These are phyloP conservation scores for Synanthedon myopaeformis DNA, from an alignment of 2,888 invertebrate genomes.

Conservation along the genomic window DNA sequence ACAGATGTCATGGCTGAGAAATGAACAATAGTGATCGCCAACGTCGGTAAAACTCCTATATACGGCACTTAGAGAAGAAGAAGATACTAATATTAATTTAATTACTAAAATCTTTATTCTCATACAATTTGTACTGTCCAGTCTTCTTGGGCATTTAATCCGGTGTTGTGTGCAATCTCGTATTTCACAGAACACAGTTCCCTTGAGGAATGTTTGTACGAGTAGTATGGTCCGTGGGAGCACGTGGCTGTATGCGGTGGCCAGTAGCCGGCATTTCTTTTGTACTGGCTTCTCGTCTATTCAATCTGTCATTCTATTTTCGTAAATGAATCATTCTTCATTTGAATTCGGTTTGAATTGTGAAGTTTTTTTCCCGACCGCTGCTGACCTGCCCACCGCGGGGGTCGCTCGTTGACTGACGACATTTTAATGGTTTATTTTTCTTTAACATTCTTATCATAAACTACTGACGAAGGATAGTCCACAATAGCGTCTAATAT, in stretches of 20 bases:
- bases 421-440: constrained; percentile 68
- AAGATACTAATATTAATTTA: too few relatives aligned
- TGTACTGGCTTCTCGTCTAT: constrained; percentile 47
- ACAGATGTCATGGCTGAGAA: too few relatives aligned
- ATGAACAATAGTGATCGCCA: too few relatives aligned
- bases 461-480: constrained; percentile 42
- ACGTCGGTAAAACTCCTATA: too few relatives aligned
- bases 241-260: constrained; percentile 48
- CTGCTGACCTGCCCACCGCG: constrained; percentile 64
- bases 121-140: too few relatives aligned
- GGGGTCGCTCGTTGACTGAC: constrained; percentile 62
- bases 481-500: too few relatives aligned
- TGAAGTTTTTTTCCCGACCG: constrained; percentile 51
- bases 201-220: not conserved
- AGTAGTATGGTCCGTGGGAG: constrained; percentile 28
- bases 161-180: not conserved
- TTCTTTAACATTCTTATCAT: constrained; percentile 65
- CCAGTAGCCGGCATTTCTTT: constrained; percentile 49
- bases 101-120: too few relatives aligned
- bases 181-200: not conserved
- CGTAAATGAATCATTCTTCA: constrained; percentile 68
- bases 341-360: constrained; percentile 57
- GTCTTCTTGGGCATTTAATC: too few relatives aligned
- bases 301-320: constrained; percentile 69
- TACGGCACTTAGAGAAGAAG: too few relatives aligned